These are phyloP conservation scores for Aphis gossypii DNA, from an alignment of 1,140 invertebrate genomes.

Conservation along the genomic window DNA sequence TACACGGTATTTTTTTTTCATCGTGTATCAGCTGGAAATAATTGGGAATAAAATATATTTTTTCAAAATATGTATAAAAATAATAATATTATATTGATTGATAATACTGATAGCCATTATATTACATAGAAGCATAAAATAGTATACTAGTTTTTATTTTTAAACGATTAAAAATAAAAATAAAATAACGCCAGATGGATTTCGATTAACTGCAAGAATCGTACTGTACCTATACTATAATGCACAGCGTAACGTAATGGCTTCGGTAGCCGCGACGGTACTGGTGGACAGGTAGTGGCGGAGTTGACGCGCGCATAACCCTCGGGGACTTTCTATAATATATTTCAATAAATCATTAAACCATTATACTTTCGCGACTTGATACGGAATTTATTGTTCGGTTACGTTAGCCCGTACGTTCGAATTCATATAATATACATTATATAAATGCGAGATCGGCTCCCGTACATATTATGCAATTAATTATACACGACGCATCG, in stretches of 20 bases:
- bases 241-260: neutral
- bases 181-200: neutral
- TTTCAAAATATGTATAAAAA: too few species aligned
- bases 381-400: slow-evolving; percentile 34
- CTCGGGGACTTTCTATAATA: slow-evolving; percentile 18
- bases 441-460: neutral
- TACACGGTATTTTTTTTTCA: too few species aligned
- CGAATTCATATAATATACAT: slow-evolving; percentile 11
- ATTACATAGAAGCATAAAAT: too few species aligned
- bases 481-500: neutral
- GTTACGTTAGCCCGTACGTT: neutral
- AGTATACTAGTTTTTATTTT: too few species aligned
- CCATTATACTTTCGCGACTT: slow-evolving; percentile 24
- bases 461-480: neutral
- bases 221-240: neutral
- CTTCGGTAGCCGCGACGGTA: neutral
- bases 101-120: too few species aligned
- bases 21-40: too few species aligned
- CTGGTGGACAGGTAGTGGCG: neutral
- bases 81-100: too few species aligned
- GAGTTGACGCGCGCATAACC: neutral
- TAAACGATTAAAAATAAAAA: too few species aligned
- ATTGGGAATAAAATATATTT: too few species aligned
- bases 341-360: slow-evolving; percentile 44
- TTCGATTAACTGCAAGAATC: neutral